Base-by-base conservation (phyloP, 2,797 vertebrate species). In the Lycodopsis pacificus region DNA sequence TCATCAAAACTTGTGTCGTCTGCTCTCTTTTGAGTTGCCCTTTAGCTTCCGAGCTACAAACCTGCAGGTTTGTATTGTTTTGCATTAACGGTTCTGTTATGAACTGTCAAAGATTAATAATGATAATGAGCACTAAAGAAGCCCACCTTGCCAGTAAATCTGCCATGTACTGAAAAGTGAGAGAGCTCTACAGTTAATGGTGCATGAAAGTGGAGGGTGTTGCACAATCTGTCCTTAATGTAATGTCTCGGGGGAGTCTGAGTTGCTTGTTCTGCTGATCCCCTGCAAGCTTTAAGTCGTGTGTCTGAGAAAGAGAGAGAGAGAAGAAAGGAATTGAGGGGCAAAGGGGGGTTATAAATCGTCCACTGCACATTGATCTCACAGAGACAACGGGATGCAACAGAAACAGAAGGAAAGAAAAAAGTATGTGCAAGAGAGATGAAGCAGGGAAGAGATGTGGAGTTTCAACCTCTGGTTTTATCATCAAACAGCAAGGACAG, bases 401-500 rank as follows among this genome's bases (percentile, higher is more conserved):
- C 69, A 58, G 7, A 44, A 1, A 25, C 22, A 64, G 30, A 49
- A 15, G 38, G 46, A 42, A n/a, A 49, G 8, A 58, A 65, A 42
- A 34, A 48, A 20, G 20, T 30, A 7, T 15, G 30, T 57, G 58
- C 2, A 20, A 27, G 10, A 54, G 51, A 34, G 22, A 54, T 46
- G 42, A 42, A 74, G 62, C 15, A 9, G 27, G n/a, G 30, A 22
- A 72, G 27, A 62, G 58, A 70, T 48, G 71, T 27, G 15, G 69
- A 62, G 64, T 54, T 76, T 71, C 46, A 63, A 75, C 40, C 36
- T 81, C 77, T 80, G 85, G 65, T 82, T 89, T 88, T 65, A 73
- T 68, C 83, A 82, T 91, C 70, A 89, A 56, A 77, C 30, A 15
- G 38, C 38, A 27, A 48, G 48, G 73, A 78, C 42, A 71, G 63